These are phyloP conservation scores for Ceratitis capitata DNA, from an alignment of 1,140 invertebrate species.

Conservation along the genomic window DNA sequence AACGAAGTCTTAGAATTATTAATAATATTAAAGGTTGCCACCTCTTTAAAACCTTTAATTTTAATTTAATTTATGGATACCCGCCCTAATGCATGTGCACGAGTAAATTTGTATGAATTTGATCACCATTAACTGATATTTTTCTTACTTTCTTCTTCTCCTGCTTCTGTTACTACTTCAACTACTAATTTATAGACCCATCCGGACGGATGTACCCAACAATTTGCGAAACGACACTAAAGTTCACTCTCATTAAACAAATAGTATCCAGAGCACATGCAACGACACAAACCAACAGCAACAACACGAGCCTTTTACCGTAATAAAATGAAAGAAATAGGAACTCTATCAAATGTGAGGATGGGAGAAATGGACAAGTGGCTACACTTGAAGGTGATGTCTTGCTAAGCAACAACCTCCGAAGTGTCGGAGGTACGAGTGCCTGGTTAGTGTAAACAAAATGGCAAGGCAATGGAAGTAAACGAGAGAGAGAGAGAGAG, in stretches of 20 bases:
- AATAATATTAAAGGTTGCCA: too few relatives aligned
- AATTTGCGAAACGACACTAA: neutral
- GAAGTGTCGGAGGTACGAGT: neutral
- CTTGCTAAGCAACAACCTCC: neutral
- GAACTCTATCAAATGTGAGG: neutral
- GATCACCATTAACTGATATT: too few relatives aligned
- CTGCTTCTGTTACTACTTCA: neutral
- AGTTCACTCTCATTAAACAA: conserved; percentile 9
- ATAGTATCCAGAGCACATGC: neutral
- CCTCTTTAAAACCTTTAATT: too few relatives aligned
- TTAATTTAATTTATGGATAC: too few relatives aligned
- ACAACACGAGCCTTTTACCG: neutral
- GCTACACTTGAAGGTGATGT: neutral
- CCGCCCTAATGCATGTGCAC: too few relatives aligned
- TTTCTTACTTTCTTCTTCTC: neutral
- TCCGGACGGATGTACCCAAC: too few relatives aligned
- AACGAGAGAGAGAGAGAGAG: neutral
- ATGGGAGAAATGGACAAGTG: neutral
- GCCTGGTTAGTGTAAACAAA: neutral
- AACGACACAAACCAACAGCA: neutral
- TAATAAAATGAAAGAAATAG: neutral
- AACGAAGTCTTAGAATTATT: too few relatives aligned
- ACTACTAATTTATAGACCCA: neutral
- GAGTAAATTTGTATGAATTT: too few relatives aligned
- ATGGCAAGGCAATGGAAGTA: neutral